A percentile compares a stretch with the other conserved stretches of the same genome.
These are phyloP conservation scores for Carapus acus DNA, from an alignment of 2,797 vertebrate species.

Conservation along the genomic window DNA sequence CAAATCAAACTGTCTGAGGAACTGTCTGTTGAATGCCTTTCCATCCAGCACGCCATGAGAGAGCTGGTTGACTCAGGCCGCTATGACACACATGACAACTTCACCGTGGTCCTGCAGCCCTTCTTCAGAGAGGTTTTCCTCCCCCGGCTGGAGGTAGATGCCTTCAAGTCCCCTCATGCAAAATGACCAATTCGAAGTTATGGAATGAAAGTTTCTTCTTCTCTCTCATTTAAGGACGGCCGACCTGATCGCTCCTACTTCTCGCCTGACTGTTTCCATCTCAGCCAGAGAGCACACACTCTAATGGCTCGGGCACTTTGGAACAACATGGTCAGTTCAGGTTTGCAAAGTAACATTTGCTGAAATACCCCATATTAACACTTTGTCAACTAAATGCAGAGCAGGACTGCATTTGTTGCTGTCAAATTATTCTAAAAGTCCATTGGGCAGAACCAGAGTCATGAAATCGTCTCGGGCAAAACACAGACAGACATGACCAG, in stretches of 20 bases:
- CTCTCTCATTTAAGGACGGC: constrained; percentile 68
- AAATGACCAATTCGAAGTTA: background rate
- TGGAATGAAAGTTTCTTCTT: background rate
- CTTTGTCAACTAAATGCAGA: no score
- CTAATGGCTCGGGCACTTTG: constrained; percentile 84
- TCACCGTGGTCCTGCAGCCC: constrained; percentile 87
- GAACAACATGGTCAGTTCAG: constrained; percentile 80
- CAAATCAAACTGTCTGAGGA: no score
- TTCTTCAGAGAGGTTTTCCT: constrained; percentile 72
- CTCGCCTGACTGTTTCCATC: constrained; percentile 85
- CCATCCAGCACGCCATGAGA: constrained; percentile 66
- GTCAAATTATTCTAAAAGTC: no score
- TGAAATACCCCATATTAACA: background rate
- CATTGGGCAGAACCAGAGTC: no score
- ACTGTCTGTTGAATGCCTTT: constrained; percentile 12
- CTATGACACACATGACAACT: constrained; percentile 81
- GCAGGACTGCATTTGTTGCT: no score
- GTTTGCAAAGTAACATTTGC: no score
- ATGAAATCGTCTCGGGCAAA: no score
- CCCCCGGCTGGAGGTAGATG: constrained; percentile 70
- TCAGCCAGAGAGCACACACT: constrained; percentile 82
- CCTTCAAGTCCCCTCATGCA: background rate
- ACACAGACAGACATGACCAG: no score
- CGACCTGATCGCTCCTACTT: constrained; percentile 80
- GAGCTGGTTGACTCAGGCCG: constrained; percentile 78